These are phyloP conservation scores for Neodiprion lecontei DNA, from an alignment of 1,140 invertebrate species.

Conservation along the genomic window DNA sequence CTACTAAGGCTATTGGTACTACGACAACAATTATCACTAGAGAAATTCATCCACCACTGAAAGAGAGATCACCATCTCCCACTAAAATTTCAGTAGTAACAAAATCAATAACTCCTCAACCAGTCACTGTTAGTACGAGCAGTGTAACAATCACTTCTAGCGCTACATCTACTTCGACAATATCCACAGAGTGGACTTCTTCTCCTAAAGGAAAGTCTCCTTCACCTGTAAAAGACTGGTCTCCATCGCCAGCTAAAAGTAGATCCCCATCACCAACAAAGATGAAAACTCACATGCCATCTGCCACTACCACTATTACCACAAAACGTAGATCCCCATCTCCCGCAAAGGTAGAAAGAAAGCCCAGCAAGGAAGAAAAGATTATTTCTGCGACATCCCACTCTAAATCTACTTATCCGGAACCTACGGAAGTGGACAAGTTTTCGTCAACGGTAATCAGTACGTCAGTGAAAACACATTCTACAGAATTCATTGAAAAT, in stretches of 20 bases:
- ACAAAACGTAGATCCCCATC: not conserved
- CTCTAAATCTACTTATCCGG: constrained; percentile 9
- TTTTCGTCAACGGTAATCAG: constrained; percentile 41
- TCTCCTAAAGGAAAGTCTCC: constrained; percentile 1
- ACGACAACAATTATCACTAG: constrained; percentile 48
- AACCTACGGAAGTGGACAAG: constrained; percentile 33
- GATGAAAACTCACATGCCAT: constrained; percentile 18
- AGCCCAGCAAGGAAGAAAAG: not conserved
- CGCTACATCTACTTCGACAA: constrained; percentile 2
- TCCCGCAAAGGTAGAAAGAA: constrained; percentile 3
- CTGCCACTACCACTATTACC: not conserved
- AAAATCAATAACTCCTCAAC: not conserved
- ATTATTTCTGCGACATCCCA: not conserved
- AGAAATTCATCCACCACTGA: constrained; percentile 16
- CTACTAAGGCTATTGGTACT: constrained; percentile 52
- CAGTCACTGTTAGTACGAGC: not conserved
- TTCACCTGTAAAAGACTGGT: constrained; percentile 10
- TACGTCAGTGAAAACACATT: constrained; percentile 48
- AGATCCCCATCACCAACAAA: constrained; percentile 27
- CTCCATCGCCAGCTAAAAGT: not conserved
- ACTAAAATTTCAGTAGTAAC: constrained; percentile 15
- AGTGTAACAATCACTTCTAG: constrained; percentile 9
- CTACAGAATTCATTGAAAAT: constrained; percentile 43
- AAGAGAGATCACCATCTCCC: constrained; percentile 22
- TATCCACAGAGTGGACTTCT: not conserved